Base-by-base conservation (phyloP, 2,888 invertebrate genomes). In the Lochmaea capreae region DNA sequence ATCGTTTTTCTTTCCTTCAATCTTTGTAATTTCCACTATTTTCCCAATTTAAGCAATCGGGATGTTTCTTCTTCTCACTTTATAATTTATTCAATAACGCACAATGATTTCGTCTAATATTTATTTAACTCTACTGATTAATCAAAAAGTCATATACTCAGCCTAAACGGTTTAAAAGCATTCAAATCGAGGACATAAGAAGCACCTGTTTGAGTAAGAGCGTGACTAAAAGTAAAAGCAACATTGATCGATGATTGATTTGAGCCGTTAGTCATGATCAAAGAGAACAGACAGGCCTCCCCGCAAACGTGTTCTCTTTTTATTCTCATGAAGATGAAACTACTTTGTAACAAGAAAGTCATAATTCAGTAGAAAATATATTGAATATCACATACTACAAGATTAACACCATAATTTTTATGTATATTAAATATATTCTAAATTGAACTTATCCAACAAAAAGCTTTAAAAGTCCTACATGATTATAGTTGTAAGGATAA, bases 141-240 rank as follows among this genome's bases (percentile, higher is more conserved):
- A 52, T 52, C 12, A 54, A 54, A 54, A 18, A 3, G 54, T 10
- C 8, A 11, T 18, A 18, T 9, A 52, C 8, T 16, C 14, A 52
- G 14, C 8, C 1, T 54, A 54, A 54, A 10, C 18, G 16, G 8
- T 18, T 54, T 54, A 54, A 54, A 16, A 54, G 18, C 14, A 49
- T 49, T 49, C 49, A 49, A n/a, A 49, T n/a, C n/a, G 54, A 54
- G 54, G 54, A 54, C 54, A 16, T 39, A 62, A 16, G 79, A 80
- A 82, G 82, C 84, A 83, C 83, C 83, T 84, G 84, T 83, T 83
- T 79, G 77, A 82, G 39, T 9, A 39, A 78, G 78, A 84, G 81
- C 84, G 83, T 84, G 84, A 84, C 83, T 85, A 83, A 84, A 85
- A 85, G 84, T 84, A 85, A 84, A 83, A 84, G 85, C 84, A 76